phyloP scores from a whole-genome alignment of 2,797 vertebrate genomes.

The Dendrocincla fuliginosa region DNA sequence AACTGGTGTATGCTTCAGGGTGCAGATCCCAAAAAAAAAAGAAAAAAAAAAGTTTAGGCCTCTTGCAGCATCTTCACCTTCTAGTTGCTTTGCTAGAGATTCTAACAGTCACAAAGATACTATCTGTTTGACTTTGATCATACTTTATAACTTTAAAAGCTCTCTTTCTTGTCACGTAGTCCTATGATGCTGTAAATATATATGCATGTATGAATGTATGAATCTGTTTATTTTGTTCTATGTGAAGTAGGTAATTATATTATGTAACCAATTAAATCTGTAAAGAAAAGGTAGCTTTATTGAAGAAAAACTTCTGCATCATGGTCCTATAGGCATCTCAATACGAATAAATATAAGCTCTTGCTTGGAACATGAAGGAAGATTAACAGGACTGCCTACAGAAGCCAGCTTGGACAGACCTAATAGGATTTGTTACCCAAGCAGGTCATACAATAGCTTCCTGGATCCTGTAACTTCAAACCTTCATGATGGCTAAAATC shows the following conservation, averaged over 20 bases:
- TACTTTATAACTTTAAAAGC: neutral
- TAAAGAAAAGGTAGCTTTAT: neutral
- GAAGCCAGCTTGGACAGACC: neutral
- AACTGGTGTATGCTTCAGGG: neutral
- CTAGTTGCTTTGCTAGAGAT: neutral
- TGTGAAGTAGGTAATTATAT: neutral
- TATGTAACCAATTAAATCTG: neutral
- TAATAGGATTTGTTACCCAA: neutral
- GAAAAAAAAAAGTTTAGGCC: neutral
- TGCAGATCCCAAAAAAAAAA: neutral
- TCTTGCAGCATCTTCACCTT: neutral
- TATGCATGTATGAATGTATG: neutral
- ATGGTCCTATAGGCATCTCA: neutral
- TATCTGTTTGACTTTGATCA: neutral
- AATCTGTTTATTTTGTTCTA: neutral
- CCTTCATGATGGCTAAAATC: accelerated
- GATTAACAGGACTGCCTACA: neutral
- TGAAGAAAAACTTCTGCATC: neutral
- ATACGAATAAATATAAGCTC: neutral
- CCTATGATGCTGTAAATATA: neutral
- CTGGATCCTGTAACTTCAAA: neutral
- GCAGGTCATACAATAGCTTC: neutral
- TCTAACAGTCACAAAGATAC: neutral
- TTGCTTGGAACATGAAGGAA: neutral
- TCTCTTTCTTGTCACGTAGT: neutral